phyloP scores from a whole-genome alignment of 2,797 vertebrate genomes.

The Synanceia verrucosa region DNA sequence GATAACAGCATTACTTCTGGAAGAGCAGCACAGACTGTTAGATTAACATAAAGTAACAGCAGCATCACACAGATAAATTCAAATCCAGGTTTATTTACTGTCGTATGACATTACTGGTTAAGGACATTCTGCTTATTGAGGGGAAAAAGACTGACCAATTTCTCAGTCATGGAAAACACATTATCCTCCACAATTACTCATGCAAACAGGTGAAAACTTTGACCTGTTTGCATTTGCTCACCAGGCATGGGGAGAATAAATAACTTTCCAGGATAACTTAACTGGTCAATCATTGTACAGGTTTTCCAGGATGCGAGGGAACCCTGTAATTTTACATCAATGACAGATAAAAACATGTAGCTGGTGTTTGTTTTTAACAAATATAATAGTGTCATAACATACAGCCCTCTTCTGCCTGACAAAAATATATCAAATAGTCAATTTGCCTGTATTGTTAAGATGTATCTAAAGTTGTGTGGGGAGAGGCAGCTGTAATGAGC shows the following conservation, averaged over 20 bases:
- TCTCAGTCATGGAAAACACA: background rate
- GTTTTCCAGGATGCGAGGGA: too few species aligned
- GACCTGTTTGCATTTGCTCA: constrained; percentile 31
- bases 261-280: too few species aligned
- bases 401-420: constrained; percentile 37
- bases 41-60: too few species aligned
- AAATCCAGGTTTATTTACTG: constrained; percentile 41
- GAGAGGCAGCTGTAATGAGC: background rate
- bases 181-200: too few species aligned
- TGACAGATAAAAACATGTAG: constrained; percentile 25
- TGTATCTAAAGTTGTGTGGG: constrained; percentile 47
- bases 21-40: too few species aligned
- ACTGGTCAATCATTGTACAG: too few species aligned
- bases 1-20: too few species aligned
- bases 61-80: background rate
- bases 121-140: constrained; percentile 12
- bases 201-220: too few species aligned
- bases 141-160: background rate
- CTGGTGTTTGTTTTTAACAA: constrained; percentile 19
- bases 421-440: constrained; percentile 72
- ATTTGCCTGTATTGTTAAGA: constrained; percentile 45
- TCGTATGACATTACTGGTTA: constrained; percentile 10
- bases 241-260: constrained; percentile 7
- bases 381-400: constrained; percentile 23
- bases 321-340: background rate